A percentile compares a stretch with the other conserved stretches of the same genome.
phyloP scores from a whole-genome alignment of 2,113 vertebrate genomes.

The Antechinus stuartii region DNA sequence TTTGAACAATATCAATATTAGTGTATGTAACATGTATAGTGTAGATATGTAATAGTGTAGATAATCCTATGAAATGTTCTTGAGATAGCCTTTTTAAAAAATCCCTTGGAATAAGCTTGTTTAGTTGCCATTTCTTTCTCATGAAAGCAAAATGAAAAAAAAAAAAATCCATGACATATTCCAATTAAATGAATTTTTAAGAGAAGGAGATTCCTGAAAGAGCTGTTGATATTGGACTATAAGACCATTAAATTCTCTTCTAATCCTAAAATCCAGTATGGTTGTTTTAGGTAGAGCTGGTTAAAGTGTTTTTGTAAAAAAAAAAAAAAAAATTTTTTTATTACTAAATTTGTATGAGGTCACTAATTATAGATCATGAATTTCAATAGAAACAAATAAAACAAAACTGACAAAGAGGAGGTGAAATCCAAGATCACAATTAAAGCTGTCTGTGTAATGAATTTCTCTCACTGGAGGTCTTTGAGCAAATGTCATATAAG shows the following conservation, averaged over 20 bases:
- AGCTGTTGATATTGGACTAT: not conserved
- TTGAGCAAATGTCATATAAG: not conserved
- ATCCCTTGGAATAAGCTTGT: not conserved
- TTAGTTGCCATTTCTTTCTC: not conserved
- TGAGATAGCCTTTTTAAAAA: not conserved
- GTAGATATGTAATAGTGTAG: not conserved
- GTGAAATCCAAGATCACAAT: not conserved
- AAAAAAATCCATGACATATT: not conserved
- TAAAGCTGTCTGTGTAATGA: not conserved
- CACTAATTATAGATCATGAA: not conserved
- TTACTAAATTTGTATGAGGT: not conserved
- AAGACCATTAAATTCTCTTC: not conserved
- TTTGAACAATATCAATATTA: not conserved
- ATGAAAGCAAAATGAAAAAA: not conserved
- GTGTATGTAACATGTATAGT: no score
- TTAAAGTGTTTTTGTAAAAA: not conserved
- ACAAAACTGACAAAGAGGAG: not conserved
- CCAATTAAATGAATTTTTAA: not conserved
- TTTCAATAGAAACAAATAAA: not conserved
- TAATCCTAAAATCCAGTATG: not conserved
- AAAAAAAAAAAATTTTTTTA: not conserved
- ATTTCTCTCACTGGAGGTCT: not conserved
- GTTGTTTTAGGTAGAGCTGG: not conserved
- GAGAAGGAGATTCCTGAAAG: not conserved
- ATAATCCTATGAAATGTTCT: not conserved